phyloP scores from a whole-genome alignment of 2,113 vertebrate genomes.

The Rhinolophus ferrumequinum region DNA sequence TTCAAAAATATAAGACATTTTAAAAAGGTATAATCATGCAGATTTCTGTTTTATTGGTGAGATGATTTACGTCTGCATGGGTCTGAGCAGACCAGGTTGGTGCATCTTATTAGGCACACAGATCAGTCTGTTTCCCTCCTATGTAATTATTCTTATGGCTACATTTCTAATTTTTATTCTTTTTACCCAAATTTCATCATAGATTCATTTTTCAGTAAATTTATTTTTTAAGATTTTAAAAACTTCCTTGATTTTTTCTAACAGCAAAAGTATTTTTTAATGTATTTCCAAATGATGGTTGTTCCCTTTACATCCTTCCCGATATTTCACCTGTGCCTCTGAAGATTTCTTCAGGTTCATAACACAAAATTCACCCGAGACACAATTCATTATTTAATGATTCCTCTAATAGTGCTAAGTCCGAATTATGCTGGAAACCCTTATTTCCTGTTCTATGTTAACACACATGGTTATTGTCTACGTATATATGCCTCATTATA shows the following conservation, averaged over 20 bases:
- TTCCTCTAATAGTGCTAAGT: neutral
- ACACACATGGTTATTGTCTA: neutral
- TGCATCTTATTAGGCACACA: neutral
- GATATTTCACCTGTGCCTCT: neutral
- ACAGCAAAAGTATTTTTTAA: neutral
- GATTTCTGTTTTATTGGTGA: neutral
- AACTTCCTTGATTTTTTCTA: slow-evolving; percentile 27
- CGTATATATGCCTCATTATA: neutral
- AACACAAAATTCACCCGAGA: neutral
- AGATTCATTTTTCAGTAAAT: neutral
- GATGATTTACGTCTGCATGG: neutral
- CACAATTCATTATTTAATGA: neutral
- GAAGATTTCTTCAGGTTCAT: neutral
- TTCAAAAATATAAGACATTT: neutral
- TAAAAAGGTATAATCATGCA: neutral
- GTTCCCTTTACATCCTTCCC: neutral
- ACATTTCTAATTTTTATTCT: neutral
- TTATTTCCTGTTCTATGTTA: neutral
- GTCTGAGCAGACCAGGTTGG: neutral
- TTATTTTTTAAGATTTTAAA: neutral
- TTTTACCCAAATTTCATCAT: neutral
- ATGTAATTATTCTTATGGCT: neutral
- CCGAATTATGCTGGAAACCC: neutral
- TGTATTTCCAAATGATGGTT: neutral
- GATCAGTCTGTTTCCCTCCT: neutral